Evolutionary conservation across 2,797 vertebrate species (phyloP), one percentile per base, ranked within the genome.

Genomic region (Xiphorhynchus erythropygius): DNA sequence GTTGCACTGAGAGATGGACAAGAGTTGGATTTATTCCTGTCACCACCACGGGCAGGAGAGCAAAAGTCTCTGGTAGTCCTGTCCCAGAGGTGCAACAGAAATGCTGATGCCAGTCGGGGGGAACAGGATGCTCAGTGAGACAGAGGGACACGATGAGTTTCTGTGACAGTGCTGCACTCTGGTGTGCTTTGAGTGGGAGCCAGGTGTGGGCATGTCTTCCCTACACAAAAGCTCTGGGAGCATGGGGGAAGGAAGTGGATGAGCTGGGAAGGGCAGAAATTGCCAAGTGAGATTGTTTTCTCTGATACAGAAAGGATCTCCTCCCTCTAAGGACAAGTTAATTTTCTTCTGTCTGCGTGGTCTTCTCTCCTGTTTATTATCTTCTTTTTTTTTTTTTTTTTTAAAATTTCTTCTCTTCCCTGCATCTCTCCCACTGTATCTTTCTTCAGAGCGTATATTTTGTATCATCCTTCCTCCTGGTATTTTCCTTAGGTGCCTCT

Each of bases 51-150:
- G 78, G 69, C 62, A 87, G 46, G n/a, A 75, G 49, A 81, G n/a
- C 64, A 83, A 65, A 78, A 68, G 22, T 55, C 55, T 39, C 69
- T 78, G 55, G 32, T 50, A 42, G 39, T 47, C 23, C 78, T 67
- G 19, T 49, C 70, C 55, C 7, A 1, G 9, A 56, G 35, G 46
- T 44, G 69, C 41, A 53, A 73, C 47, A 53, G 49, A 67, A 77
- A n/a, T 53, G 50, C 24, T 1, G 2, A 1, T 0, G 0, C 15
- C 16, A 41, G 17, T 41, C 1, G 0, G 7, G 55, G 39, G 52
- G 33, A 57, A 35, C 10, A 39, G 50, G 15, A 28, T 5, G 10
- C 37, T 49, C 37, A 15, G 17, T 33, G 39, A 74, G 37, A 8
- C 33, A 18, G 28, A 33, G n/a, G 49, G n/a, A 60, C 3, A 2